Evolutionary conservation across 2,113 vertebrate genomes (phyloP).

Genomic region (Gopherus flavomarginatus): DNA sequence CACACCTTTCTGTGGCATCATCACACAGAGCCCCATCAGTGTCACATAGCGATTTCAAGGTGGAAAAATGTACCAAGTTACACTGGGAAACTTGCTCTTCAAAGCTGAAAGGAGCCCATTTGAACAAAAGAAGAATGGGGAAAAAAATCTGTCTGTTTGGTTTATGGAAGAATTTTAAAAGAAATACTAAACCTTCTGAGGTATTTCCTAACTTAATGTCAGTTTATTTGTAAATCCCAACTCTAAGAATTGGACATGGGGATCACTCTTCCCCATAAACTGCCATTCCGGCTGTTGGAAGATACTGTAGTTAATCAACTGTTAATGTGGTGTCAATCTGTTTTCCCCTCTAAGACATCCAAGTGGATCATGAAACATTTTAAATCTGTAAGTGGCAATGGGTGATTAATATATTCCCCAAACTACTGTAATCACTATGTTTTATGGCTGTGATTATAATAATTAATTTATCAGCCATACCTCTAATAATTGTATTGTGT

Average conservation of each 20-base stretch:
- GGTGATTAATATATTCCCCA: constrained; percentile 23
- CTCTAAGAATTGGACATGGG: not conserved
- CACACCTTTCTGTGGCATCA: too few species aligned
- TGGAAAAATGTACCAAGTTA: too few species aligned
- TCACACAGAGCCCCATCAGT: too few species aligned
- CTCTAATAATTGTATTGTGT: not conserved
- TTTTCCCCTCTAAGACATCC: constrained; percentile 20
- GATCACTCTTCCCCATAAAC: not conserved
- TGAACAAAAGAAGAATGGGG: not conserved
- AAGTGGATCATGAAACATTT: not conserved
- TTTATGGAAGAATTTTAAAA: constrained; percentile 21
- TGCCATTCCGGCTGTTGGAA: constrained; percentile 22
- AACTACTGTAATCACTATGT: not conserved
- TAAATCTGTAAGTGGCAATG: not conserved
- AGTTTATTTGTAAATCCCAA: constrained; percentile 10
- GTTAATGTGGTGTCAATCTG: not conserved
- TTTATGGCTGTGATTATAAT: not conserved
- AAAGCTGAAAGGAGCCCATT: constrained; percentile 22
- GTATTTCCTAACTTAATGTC: constrained; percentile 5
- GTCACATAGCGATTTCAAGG: too few species aligned
- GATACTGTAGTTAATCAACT: constrained; percentile 26
- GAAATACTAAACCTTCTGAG: not conserved
- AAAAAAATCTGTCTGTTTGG: constrained; percentile 41
- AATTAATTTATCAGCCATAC: constrained; percentile 17
- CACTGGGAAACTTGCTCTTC: not conserved